phyloP scores from a whole-genome alignment of 2,113 vertebrate species.

The Anarrhichthys ocellatus region DNA sequence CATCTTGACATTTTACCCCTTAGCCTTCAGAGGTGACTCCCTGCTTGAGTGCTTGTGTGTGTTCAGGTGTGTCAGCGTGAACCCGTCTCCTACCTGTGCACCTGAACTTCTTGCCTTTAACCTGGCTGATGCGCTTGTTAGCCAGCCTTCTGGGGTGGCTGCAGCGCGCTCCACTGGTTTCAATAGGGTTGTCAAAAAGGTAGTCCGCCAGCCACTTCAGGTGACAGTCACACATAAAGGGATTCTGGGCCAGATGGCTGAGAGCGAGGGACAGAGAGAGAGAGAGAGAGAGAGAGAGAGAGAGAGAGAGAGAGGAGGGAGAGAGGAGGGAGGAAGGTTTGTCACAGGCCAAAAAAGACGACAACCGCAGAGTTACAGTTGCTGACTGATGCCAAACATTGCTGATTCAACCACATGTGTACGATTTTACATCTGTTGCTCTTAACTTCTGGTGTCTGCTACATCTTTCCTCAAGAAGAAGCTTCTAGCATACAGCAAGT shows the following conservation, averaged over 20 bases:
- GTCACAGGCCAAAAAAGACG: background rate
- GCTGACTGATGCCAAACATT: background rate
- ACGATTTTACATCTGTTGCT: background rate
- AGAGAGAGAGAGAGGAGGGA: background rate
- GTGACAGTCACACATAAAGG: slow-evolving; percentile 99
- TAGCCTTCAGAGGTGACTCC: slow-evolving; percentile 42
- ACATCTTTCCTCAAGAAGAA: background rate
- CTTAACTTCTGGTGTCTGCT: background rate
- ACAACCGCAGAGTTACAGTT: background rate
- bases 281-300: background rate
- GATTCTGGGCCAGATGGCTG: slow-evolving; percentile 99
- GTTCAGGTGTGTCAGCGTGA: background rate
- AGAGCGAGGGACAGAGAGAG: background rate
- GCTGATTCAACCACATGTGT: background rate
- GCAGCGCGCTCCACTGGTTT: slow-evolving; percentile 98
- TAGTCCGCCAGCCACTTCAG: slow-evolving; percentile 99
- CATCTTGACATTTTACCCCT: slow-evolving; percentile 85
- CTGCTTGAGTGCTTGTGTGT: slow-evolving; percentile 42
- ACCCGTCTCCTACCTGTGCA: slow-evolving; percentile 92
- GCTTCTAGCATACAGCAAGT: background rate
- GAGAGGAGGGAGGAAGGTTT: background rate
- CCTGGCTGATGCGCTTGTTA: slow-evolving; percentile 99
- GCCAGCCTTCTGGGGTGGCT: slow-evolving; percentile 95
- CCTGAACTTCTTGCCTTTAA: slow-evolving; percentile 99
- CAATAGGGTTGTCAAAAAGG: slow-evolving; percentile 98